Conservation (phyloP, 2,113 vertebrate species). For the Atherinomorus stipes region DNA sequence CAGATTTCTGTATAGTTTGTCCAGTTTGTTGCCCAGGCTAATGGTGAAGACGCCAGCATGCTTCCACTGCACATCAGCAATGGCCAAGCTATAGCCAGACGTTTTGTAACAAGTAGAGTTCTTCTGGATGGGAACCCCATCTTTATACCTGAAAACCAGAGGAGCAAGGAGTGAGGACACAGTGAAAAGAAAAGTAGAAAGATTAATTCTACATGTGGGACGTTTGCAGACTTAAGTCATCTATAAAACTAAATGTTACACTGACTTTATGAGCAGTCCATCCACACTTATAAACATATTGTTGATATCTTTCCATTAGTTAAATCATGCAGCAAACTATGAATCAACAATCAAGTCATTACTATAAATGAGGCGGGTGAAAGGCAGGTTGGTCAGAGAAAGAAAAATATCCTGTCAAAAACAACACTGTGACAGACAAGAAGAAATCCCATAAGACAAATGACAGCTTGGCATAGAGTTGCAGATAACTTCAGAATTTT, state of each 20-base stretch:
- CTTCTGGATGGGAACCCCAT: constrained; percentile 82
- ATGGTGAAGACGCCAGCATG: constrained; percentile 89
- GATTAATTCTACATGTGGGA: neutral
- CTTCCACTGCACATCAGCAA: constrained; percentile 82
- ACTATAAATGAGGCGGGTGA: too few species aligned
- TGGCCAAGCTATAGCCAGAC: constrained; percentile 78
- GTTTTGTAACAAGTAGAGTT: constrained; percentile 85
- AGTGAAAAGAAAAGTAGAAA: too few species aligned
- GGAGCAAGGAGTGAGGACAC: neutral
- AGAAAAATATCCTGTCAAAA: too few species aligned
- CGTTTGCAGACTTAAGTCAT: neutral
- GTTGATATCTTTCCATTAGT: too few species aligned
- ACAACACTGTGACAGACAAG: too few species aligned
- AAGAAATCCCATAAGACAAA: too few species aligned
- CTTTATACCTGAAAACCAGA: constrained; percentile 86
- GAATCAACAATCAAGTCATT: too few species aligned
- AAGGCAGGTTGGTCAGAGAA: too few species aligned
- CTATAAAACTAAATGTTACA: neutral
- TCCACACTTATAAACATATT: neutral
- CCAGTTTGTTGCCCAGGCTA: constrained; percentile 77
- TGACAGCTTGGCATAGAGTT: too few species aligned
- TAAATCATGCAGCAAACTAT: too few species aligned
- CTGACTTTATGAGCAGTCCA: neutral
- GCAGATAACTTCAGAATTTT: too few species aligned
- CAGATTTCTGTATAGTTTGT: constrained; percentile 82